Base-by-base conservation (phyloP, 2,113 vertebrate species). In the Leucoraja erinaceus region DNA sequence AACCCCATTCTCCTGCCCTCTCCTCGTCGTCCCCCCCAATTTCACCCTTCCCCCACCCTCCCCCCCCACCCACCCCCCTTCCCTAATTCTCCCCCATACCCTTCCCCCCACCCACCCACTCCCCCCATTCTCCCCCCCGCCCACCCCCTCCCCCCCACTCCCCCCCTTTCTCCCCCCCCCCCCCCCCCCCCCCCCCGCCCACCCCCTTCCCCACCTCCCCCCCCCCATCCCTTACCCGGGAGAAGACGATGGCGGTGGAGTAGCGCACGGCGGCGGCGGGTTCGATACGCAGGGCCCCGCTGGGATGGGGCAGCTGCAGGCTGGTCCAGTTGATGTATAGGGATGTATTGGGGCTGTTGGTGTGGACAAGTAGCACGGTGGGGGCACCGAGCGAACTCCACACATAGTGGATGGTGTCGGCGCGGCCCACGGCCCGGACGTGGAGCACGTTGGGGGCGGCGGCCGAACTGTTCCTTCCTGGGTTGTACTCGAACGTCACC, bases 391-490 rank as follows among this genome's bases (percentile, higher is more conserved):
- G 94, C 94, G 96, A 97, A 94, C 96, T 96, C 95, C 98, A 97
- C 10, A 99, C 61, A 86, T 96, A 98, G 95, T 99, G 98, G 94
- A 99, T 95, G 0, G 97, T 98, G 95, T 98, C 98, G 0, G 93
- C 90, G 20, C 70, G 31, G 0, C 98, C 98, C 74, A 94, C 94
- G 0, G 98, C 98, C 70, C 94, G 96, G 68, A 97, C 94, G 0
- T 99, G 98, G 3, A 99, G 95, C 93, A 99, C 94, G 93, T 95
- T 97, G 4, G 96, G 4, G 12, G 5, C 0, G 3, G 38, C 68
- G 14, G 2, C 4, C 0, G 76, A 6, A 0, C 22, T 1, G 0
- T 31, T 93, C 93, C 84, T 93, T 56, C 96, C 95, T 0, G 97
- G 97, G 94, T 97, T 97, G 93, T 97, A 94, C 93, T 97, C 93